Percentiles rank a stretch among this genome's conserved stretches.
Conservation (phyloP, 2,797 vertebrate species). For the Glyptemys insculpta region DNA sequence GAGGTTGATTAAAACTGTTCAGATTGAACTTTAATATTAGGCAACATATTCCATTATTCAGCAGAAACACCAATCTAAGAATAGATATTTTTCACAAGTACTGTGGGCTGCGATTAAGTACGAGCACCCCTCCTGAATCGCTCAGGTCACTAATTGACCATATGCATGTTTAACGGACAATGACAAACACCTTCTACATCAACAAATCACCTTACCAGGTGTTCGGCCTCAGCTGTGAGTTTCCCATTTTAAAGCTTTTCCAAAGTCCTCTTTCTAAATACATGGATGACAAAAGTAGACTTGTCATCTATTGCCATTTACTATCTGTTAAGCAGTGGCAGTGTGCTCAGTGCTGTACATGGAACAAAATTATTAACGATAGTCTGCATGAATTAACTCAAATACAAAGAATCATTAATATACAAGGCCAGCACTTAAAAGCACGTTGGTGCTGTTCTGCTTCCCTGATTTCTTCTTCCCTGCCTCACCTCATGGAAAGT, state of each 20-base stretch:
- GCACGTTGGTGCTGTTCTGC: background rate
- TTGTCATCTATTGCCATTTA: background rate
- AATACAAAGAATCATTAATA: background rate
- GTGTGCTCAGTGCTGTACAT: background rate
- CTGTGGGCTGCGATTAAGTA: background rate
- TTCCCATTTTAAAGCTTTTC: background rate
- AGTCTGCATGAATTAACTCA: background rate
- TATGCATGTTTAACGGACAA: background rate
- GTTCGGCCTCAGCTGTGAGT: background rate
- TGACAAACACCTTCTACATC: background rate
- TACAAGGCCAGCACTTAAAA: background rate
- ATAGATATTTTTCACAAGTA: background rate
- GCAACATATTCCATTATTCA: background rate
- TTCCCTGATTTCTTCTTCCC: background rate
- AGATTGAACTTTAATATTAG: background rate
- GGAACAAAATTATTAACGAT: background rate
- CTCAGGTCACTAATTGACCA: background rate
- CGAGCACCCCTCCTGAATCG: background rate
- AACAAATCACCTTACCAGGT: background rate
- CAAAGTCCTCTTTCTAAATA: background rate
- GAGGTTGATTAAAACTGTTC: slow-evolving; percentile 54
- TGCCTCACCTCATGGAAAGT: background rate
- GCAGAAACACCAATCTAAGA: background rate
- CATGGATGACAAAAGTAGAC: background rate
- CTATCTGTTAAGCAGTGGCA: background rate